A percentile compares a stretch with the other conserved stretches of the same genome.
These are phyloP conservation scores for Todus mexicanus DNA, from an alignment of 2,797 vertebrate genomes.

Conservation along the genomic window DNA sequence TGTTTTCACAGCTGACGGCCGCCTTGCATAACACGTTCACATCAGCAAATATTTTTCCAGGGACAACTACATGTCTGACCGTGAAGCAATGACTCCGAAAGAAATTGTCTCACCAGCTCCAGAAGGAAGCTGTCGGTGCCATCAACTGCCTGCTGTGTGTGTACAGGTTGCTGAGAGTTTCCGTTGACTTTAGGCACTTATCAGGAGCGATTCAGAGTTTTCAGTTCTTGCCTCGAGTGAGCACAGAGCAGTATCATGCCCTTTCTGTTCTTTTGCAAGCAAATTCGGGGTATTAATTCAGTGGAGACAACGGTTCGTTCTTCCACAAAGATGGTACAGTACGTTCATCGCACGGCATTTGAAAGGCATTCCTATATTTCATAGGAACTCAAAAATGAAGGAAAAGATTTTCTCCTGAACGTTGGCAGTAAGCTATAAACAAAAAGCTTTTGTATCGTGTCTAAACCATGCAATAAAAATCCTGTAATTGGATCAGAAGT, in stretches of 20 bases:
- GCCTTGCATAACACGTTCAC: constrained; percentile 19
- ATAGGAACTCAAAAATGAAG: not conserved
- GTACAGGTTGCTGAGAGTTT: not conserved
- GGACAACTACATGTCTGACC: not conserved
- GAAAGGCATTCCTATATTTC: not conserved
- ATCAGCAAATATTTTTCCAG: constrained; percentile 46
- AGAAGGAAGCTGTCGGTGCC: not conserved
- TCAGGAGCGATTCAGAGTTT: not conserved
- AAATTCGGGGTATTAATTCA: not conserved
- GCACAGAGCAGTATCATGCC: not conserved
- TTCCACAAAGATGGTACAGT: not conserved
- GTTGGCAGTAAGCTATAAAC: not conserved
- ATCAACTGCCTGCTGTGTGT: not conserved
- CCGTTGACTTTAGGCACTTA: not conserved
- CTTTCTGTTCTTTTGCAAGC: not conserved
- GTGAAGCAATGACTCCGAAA: not conserved
- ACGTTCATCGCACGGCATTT: not conserved
- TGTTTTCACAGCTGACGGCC: constrained; percentile 16
- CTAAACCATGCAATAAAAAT: not conserved
- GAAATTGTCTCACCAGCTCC: not conserved
- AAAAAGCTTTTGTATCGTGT: not conserved
- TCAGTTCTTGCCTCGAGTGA: not conserved
- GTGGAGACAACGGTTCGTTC: not conserved
- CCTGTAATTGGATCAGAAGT: not conserved
- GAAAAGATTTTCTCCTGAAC: not conserved